Evolutionary conservation across 30 jellyfish, hydroid and myxozoan species (phyloP), one percentile per base, ranked within the genome.

Genomic region (Turritopsis rubra): DNA sequence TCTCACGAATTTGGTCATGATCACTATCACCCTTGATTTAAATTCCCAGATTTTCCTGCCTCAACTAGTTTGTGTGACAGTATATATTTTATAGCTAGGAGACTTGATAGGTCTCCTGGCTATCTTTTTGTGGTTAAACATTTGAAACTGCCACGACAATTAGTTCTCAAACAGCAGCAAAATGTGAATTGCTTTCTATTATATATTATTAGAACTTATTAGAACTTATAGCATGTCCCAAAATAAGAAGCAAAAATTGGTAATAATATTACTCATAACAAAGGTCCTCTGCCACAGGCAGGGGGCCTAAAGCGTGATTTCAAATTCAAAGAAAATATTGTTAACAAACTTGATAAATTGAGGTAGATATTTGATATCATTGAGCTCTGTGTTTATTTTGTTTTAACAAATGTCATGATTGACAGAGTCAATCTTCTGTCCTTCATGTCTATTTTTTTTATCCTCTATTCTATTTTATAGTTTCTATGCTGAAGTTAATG

Each of bases 401-500:
- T 68, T 68, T 68, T 68, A 68, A 68, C 77, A n/a, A 68, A n/a
- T 23, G 77, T 68, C 23, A 0, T 13, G 60, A 13, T 13, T 41
- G 60, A 13, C n/a, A n/a, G n/a, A n/a, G n/a, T n/a, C n/a, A n/a
- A n/a, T n/a, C n/a, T 72, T 18, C 31, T 0, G 80, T 72, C 24
- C 80, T 72, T 25, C 80, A 0, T 19, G 80, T 20, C 21, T 17
- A 72, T 21, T 26, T 26, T 26, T 26, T 19, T 72, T 26, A 25
- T 18, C 30, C 72, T 76, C 7, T 75, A 16, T 80, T 13, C 27
- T 29, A 16, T 23, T 27, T 78, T 88, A 1, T 29, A 91, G 97
- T 66, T 91, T 87, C 79, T 87, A 85, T 81, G 89, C 97, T 68
- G 97, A 91, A 70, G 94, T 91, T 0, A 91, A 91, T 84, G 53